phyloP scores from a whole-genome alignment of 2,797 vertebrate species.

The Pipistrellus kuhlii region DNA sequence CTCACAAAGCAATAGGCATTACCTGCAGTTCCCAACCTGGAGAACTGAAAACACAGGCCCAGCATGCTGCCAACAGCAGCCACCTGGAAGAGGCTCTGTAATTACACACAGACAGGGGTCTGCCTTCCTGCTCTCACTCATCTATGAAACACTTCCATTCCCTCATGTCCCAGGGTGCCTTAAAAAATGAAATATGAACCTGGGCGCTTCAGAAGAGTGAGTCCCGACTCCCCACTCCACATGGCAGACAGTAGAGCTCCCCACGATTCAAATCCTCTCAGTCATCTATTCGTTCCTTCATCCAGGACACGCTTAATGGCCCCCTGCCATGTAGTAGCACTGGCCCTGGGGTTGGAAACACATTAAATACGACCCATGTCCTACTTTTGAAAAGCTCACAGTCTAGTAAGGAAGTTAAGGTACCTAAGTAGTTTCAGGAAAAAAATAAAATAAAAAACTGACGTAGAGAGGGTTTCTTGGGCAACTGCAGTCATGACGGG shows the following conservation, averaged over 20 bases:
- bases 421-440: constrained; percentile 2
- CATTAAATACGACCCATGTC: background rate
- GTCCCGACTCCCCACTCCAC: background rate
- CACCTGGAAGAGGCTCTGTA: background rate
- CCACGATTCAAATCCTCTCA: constrained; percentile 38
- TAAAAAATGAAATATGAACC: constrained; percentile 58
- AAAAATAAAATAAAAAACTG: too few species aligned
- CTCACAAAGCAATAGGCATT: constrained; percentile 52
- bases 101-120: constrained; percentile 40
- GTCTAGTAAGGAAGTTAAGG: constrained; percentile 40
- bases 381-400: constrained; percentile 41
- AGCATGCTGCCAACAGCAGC: constrained; percentile 52
- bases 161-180: constrained; percentile 56
- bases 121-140: background rate
- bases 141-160: background rate
- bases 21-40: constrained; percentile 46
- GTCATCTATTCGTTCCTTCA: constrained; percentile 13
- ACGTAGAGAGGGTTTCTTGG: background rate
- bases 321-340: background rate
- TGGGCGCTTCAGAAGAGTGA: constrained; percentile 26
- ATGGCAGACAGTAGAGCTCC: background rate
- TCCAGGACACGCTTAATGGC: constrained; percentile 13
- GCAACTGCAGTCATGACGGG: constrained; percentile 1
- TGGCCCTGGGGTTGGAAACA: background rate
- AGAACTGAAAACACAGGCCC: background rate